Base-by-base conservation (phyloP, 2,888 invertebrate species). In the Ceratothoa steindachneri region DNA sequence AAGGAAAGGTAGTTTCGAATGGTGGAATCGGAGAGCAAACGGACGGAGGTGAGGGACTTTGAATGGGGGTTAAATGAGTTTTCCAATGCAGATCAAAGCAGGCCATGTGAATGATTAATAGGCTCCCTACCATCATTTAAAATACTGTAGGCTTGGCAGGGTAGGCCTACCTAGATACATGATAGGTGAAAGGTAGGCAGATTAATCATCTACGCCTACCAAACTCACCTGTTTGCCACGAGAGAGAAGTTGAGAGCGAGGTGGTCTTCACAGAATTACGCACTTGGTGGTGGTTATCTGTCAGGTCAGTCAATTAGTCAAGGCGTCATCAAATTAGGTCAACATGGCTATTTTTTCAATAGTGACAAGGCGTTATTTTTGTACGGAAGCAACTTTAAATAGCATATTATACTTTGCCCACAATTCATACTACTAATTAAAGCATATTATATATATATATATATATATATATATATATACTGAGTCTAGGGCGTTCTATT, bases 171-270 rank as follows among this genome's bases (percentile, higher is more conserved):
- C 60, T 24, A 60, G 27, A 55, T 24, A 60, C 27, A 24, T 12
- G n/a, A 60, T 24, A 24, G 60, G 60, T 60, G 60, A 60, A 60
- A 24, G 60, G 27, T 24, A 24, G 60, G 27, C 60, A 22, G 60
- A 60, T 60, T 22, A 24, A 24, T 24, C 22, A 2, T 22, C 24
- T 24, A 60, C 24, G 60, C 60, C 60, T 60, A 60, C 60, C 60
- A 71, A 51, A 73, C 79, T 79, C 75, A 79, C 79, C 79, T 79
- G 79, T 76, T 69, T 79, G 79, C 79, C 79, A 79, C 51, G 79
- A 79, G 69, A 79, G 73, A 28, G 79, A 79, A 67, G 79, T 74
- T 55, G 79, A 79, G 71, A 79, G 73, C 69, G 79, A 79, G 67
- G 79, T 75, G 60, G 79, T 76, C 76, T 79, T 79, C 73, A 76